Evolutionary conservation across 2,113 vertebrate species (phyloP).

Genomic region (Nyctereutes procyonoides): DNA sequence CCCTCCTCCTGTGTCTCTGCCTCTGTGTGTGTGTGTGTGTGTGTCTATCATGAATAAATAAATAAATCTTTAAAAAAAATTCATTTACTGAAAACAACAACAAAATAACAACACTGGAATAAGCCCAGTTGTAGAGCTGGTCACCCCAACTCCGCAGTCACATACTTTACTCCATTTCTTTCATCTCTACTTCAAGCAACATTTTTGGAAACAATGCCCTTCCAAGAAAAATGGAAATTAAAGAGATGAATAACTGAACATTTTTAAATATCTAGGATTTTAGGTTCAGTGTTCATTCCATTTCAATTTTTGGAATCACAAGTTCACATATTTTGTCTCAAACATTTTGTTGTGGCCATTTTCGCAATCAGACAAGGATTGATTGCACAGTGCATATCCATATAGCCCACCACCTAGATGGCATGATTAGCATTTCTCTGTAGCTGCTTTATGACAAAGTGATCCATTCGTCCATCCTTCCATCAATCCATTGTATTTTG

Average conservation of each 20-base stretch:
- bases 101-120: not conserved
- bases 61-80: not conserved
- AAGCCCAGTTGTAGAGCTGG: not conserved
- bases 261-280: not conserved
- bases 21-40: fast-evolving
- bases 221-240: slow-evolving; percentile 7
- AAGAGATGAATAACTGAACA: not conserved
- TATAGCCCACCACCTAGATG: too few relatives aligned
- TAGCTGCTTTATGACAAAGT: not conserved
- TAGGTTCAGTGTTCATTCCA: not conserved
- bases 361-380: slow-evolving; percentile 37
- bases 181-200: not conserved
- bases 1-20: too few relatives aligned
- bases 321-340: not conserved
- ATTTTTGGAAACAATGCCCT: not conserved
- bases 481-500: not conserved
- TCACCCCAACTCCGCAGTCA: not conserved
- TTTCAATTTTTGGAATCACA: not conserved
- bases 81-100: not conserved
- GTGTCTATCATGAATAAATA: too few relatives aligned
- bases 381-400: not conserved
- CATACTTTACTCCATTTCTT: not conserved
- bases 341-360: not conserved
- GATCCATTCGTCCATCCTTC: not conserved
- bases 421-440: not conserved